A percentile compares a stretch with the other conserved stretches of the same genome.
Conservation (phyloP, 2,888 invertebrate genomes). For the Chrysotoxum bicinctum region DNA sequence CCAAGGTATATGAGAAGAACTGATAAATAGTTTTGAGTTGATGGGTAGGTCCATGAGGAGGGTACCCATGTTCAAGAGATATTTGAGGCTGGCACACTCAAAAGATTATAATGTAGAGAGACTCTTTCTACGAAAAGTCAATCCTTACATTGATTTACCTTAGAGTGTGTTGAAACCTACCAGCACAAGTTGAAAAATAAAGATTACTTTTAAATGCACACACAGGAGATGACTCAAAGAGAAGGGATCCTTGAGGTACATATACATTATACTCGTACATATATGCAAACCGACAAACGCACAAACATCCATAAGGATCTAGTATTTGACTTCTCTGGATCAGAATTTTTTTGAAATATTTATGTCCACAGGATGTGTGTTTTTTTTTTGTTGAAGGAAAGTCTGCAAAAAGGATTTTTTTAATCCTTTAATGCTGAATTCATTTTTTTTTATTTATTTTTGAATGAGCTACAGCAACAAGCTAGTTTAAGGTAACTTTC, state of each 20-base stretch:
- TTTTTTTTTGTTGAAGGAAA: neutral
- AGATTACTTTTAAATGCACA: conserved; percentile 11
- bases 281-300: neutral
- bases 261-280: too few species aligned
- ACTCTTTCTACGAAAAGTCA: neutral
- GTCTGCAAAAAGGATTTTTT: conserved; percentile 3
- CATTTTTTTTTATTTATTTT: neutral
- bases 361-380: neutral
- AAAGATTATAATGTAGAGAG: neutral
- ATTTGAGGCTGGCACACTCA: neutral
- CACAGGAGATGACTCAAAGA: conserved; percentile 10
- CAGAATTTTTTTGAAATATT: neutral
- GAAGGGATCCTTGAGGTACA: neutral
- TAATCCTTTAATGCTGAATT: conserved; percentile 15
- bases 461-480: conserved; percentile 6
- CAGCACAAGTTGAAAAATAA: conserved; percentile 26
- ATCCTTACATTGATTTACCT: conserved; percentile 14
- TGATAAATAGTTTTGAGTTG: neutral
- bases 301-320: neutral
- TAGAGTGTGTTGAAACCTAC: conserved; percentile 18
- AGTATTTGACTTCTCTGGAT: neutral
- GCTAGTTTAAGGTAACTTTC: conserved; percentile 5
- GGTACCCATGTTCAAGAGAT: neutral
- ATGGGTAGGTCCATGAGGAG: neutral
- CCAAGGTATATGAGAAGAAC: neutral